Evolutionary conservation across 37 sponge, comb jelly and placozoan genomes (phyloP).

Genomic region (Cladorhizidae sp.): DNA sequence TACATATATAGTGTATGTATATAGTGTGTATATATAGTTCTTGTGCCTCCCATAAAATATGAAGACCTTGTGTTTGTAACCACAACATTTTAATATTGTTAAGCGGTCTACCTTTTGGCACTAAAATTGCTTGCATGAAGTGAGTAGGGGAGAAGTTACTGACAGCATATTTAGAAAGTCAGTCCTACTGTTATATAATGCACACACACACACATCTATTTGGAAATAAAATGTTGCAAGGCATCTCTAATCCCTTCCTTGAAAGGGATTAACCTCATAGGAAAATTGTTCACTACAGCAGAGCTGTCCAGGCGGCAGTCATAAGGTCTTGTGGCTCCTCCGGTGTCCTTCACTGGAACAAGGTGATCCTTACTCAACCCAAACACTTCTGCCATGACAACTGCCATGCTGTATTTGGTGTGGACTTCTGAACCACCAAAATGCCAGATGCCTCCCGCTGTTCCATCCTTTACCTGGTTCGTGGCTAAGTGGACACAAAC

Average conservation of each 20-base stretch:
- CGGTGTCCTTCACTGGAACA: slow-evolving; percentile 50
- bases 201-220: not conserved
- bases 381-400: slow-evolving; percentile 71
- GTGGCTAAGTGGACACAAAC: slow-evolving; percentile 66
- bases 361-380: slow-evolving; percentile 52
- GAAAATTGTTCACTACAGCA: slow-evolving; percentile 19
- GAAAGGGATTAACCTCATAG: slow-evolving; percentile 50
- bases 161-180: no score
- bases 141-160: no score
- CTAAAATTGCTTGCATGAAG: no score
- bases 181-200: no score
- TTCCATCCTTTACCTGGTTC: slow-evolving; percentile 5
- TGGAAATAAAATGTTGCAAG: slow-evolving; percentile 41
- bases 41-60: no score
- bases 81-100: no score
- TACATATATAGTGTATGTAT: no score
- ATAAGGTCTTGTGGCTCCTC: slow-evolving; percentile 62
- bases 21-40: no score
- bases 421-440: slow-evolving; percentile 67
- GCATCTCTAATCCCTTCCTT: slow-evolving; percentile 49
- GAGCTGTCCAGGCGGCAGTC: slow-evolving; percentile 73
- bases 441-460: slow-evolving; percentile 67
- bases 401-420: slow-evolving; percentile 85
- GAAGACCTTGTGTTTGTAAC: no score
- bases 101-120: no score